Conservation (phyloP, 2,888 invertebrate genomes). For the Hoplodrina ambigua region DNA sequence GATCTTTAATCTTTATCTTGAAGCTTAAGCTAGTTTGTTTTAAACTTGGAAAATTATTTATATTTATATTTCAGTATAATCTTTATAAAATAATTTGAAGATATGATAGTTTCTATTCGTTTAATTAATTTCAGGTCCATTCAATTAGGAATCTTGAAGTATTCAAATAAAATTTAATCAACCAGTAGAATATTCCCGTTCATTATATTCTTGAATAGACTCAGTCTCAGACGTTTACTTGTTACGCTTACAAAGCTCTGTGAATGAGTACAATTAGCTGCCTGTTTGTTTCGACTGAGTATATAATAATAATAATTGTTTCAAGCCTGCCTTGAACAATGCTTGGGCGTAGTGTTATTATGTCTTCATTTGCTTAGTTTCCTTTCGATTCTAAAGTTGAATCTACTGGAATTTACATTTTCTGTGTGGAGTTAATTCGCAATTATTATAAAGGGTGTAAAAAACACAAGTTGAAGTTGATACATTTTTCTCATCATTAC, state of each 20-base stretch:
- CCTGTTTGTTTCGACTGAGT: conserved; percentile 38
- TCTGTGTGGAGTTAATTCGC: no score
- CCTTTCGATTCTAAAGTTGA: neutral
- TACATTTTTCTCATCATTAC: no score
- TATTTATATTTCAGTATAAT: neutral
- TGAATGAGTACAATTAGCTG: conserved; percentile 43
- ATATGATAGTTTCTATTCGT: neutral
- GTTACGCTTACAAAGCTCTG: conserved; percentile 25
- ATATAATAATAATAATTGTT: conserved; percentile 35
- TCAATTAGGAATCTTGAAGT: neutral
- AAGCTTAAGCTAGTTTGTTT: no score
- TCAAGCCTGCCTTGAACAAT: conserved; percentile 26
- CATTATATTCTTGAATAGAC: conserved; percentile 26
- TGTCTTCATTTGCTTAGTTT: conserved; percentile 9
- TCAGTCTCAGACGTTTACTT: conserved; percentile 23
- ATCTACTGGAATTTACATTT: neutral
- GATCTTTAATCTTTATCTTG: no score
- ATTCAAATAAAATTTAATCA: conserved; percentile 15
- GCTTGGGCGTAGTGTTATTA: conserved; percentile 11
- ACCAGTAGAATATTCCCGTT: conserved; percentile 8
- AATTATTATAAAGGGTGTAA: no score
- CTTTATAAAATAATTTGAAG: neutral
- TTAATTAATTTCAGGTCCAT: conserved; percentile 11
- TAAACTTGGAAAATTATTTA: no score
- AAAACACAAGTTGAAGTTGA: no score